phyloP scores from a whole-genome alignment of 30 jellyfish, hydroid and myxozoan genomes.

The Sanderia malayensis region DNA sequence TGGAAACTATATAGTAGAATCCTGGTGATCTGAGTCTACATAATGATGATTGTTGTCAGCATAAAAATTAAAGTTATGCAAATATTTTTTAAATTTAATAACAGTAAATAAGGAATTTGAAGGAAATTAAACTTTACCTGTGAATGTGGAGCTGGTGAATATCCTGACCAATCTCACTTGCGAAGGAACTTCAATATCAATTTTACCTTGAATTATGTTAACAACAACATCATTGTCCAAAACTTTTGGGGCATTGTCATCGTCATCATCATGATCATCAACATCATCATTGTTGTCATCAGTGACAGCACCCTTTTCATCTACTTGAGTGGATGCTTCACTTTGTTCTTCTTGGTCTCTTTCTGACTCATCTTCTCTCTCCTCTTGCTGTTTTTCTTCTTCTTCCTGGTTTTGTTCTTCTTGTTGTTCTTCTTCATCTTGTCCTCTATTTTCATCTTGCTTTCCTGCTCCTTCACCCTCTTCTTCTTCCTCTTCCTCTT shows the following conservation, averaged over 20 bases:
- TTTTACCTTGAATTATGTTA: slow-evolving; percentile 42
- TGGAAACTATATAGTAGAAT: too few species aligned
- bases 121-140: too few species aligned
- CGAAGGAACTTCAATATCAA: slow-evolving; percentile 74
- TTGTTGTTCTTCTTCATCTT: neutral
- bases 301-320: too few species aligned
- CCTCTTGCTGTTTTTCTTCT: neutral
- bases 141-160: slow-evolving; percentile 93
- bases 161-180: slow-evolving; percentile 76
- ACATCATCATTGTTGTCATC: neutral
- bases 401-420: slow-evolving; percentile 17
- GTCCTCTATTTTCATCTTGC: neutral
- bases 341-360: neutral
- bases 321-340: too few species aligned
- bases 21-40: too few species aligned
- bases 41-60: too few species aligned
- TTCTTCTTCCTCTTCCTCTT: slow-evolving; percentile 7
- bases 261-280: neutral
- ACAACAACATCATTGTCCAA: slow-evolving; percentile 14
- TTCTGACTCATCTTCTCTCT: neutral
- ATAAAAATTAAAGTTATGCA: too few species aligned
- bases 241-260: neutral
- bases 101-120: too few species aligned
- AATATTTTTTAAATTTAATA: too few species aligned
- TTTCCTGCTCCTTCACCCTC: neutral